Evolutionary conservation across 2,797 vertebrate genomes (phyloP).

Genomic region (Gambusia yucatana): DNA sequence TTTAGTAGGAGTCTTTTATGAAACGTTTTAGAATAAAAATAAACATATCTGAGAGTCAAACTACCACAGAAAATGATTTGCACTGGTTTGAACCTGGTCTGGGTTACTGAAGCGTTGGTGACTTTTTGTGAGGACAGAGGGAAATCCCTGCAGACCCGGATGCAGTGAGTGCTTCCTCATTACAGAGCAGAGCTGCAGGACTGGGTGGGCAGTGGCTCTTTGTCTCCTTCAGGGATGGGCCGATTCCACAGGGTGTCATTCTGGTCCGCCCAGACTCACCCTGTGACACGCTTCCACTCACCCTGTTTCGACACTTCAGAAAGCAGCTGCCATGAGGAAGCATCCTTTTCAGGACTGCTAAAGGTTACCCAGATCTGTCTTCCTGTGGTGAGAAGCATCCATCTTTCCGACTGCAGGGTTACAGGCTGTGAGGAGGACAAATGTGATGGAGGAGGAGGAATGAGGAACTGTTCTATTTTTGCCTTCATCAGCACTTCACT

Average conservation of each 20-base stretch:
- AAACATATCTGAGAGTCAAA: neutral
- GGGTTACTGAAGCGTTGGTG: conserved; percentile 3
- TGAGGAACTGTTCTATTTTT: conserved; percentile 35
- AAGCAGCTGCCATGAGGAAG: conserved; percentile 55
- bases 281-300: conserved; percentile 5
- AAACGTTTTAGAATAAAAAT: neutral
- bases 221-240: conserved; percentile 76
- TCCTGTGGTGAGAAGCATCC: conserved; percentile 48
- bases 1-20: neutral
- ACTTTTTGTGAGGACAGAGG: conserved; percentile 50
- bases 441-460: conserved; percentile 24
- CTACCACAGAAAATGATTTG: neutral
- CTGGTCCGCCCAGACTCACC: conserved; percentile 57
- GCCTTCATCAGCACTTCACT: conserved; percentile 20
- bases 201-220: conserved; percentile 40
- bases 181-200: conserved; percentile 69
- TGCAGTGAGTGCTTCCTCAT: conserved; percentile 74
- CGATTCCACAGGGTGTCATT: conserved; percentile 75
- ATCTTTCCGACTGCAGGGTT: conserved; percentile 48
- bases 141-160: conserved; percentile 74
- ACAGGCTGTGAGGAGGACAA: conserved; percentile 24
- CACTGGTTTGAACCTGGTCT: neutral
- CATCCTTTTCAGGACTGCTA: conserved; percentile 35
- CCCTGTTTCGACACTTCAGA: conserved; percentile 37
- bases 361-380: conserved; percentile 48